Evolutionary conservation across 2,888 invertebrate species (phyloP).

Genomic region (Meloe dianella): DNA sequence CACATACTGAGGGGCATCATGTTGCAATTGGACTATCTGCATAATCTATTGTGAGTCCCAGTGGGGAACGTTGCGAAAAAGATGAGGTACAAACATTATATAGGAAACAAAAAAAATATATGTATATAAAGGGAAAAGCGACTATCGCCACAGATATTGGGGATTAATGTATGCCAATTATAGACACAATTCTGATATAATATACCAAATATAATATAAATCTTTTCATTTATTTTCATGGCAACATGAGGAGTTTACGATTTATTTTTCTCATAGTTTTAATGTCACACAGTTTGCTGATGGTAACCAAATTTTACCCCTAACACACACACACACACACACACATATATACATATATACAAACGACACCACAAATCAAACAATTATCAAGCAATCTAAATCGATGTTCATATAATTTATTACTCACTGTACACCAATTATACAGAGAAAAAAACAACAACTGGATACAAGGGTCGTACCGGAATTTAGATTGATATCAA

Average conservation of each 20-base stretch:
- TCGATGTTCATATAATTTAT: constrained; percentile 10
- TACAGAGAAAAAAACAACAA: constrained; percentile 7
- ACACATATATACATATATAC: not conserved
- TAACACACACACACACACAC: not conserved
- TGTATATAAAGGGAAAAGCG: constrained; percentile 19
- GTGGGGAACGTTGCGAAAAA: constrained; percentile 44
- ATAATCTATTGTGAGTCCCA: constrained; percentile 34
- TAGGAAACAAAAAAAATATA: not conserved
- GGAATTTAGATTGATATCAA: constrained; percentile 4
- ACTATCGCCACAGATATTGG: constrained; percentile 25
- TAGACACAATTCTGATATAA: constrained; percentile 30
- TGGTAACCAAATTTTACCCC: constrained; percentile 19
- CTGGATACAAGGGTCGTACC: constrained; percentile 4
- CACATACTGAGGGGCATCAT: constrained; percentile 22
- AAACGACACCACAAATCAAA: constrained; percentile 17
- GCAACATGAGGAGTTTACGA: constrained; percentile 18
- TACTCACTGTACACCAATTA: constrained; percentile 7
- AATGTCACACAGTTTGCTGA: constrained; percentile 19
- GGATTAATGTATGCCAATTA: constrained; percentile 34
- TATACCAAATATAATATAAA: constrained; percentile 28
- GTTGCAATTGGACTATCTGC: constrained; percentile 34
- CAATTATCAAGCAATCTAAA: constrained; percentile 14
- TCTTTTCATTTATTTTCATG: constrained; percentile 26
- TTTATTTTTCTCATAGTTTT: constrained; percentile 22
- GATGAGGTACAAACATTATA: constrained; percentile 41